phyloP scores from a whole-genome alignment of 2,113 vertebrate species.

The Ceyx melanurus region DNA sequence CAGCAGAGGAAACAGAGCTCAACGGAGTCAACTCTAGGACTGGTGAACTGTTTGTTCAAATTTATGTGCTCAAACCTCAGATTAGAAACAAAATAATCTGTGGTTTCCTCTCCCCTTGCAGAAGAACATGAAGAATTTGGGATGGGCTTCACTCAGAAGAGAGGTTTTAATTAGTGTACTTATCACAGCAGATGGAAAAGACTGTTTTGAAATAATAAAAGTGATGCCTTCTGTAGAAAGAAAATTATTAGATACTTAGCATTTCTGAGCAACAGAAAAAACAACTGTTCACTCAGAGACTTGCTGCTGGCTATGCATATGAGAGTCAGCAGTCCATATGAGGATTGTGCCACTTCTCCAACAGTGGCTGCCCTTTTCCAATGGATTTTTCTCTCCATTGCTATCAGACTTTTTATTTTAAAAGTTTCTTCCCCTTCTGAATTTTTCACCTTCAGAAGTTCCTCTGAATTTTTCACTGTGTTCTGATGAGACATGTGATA shows the following conservation, averaged over 20 bases:
- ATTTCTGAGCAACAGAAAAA: neutral
- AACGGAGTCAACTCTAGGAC: fast-evolving
- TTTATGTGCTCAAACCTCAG: neutral
- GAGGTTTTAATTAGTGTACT: neutral
- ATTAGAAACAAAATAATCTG: neutral
- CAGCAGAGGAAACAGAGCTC: neutral
- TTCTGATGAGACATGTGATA: constrained; percentile 35
- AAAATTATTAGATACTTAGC: neutral
- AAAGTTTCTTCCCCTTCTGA: neutral
- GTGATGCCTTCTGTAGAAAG: neutral
- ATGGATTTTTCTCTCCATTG: neutral
- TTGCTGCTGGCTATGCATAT: neutral
- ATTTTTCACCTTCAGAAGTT: constrained; percentile 1
- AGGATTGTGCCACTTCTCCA: neutral
- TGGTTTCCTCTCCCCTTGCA: neutral
- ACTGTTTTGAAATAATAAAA: neutral
- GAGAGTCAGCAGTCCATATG: neutral
- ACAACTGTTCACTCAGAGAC: neutral
- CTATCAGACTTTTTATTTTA: neutral
- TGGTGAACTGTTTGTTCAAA: neutral
- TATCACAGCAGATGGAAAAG: neutral
- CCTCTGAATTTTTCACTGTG: constrained; percentile 10
- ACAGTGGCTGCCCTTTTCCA: neutral
- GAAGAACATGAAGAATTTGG: neutral
- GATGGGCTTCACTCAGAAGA: neutral